Evolutionary conservation across 2,113 vertebrate genomes (phyloP).

Genomic region (Cygnus atratus): DNA sequence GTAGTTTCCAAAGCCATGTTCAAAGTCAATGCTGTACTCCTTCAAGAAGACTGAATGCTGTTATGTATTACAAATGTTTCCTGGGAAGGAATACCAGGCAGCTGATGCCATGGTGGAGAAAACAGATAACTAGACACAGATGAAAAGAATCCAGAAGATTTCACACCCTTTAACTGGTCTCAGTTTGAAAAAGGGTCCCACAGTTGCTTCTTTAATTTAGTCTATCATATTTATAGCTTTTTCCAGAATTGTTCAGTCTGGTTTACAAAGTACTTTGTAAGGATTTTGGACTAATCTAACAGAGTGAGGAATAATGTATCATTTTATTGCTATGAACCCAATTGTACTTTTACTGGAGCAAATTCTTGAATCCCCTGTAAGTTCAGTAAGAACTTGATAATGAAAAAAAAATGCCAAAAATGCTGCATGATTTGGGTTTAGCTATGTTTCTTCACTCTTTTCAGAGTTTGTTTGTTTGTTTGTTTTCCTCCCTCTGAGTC

Average conservation of each 20-base stretch:
- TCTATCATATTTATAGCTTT: neutral
- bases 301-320: neutral
- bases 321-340: neutral
- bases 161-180: neutral
- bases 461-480: neutral
- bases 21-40: neutral
- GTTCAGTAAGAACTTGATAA: neutral
- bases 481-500: neutral
- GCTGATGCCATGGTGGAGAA: neutral
- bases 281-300: neutral
- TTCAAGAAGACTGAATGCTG: neutral
- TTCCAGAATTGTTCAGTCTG: neutral
- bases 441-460: neutral
- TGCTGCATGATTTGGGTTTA: neutral
- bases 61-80: neutral
- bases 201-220: neutral
- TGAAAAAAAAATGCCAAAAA: neutral
- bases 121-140: neutral
- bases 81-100: neutral
- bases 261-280: neutral
- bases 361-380: neutral
- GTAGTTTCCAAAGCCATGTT: neutral
- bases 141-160: neutral
- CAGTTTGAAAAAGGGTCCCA: neutral
- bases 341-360: neutral